A percentile compares a stretch with the other conserved stretches of the same genome.
Conservation (phyloP, 1,140 invertebrate species). For the Drosophila nigrodunni region DNA sequence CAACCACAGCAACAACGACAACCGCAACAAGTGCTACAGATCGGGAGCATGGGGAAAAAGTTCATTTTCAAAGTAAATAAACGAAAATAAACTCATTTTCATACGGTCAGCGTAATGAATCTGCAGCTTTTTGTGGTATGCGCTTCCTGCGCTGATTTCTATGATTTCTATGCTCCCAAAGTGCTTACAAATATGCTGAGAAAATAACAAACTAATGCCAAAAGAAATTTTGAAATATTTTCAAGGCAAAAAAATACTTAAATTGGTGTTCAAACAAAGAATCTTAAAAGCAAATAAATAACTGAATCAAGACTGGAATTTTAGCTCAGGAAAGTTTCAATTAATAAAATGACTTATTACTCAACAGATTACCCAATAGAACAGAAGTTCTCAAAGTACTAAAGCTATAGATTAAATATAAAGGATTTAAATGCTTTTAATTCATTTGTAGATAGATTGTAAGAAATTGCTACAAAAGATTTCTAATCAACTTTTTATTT, state of each 20-base stretch:
- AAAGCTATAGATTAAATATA: too few species aligned
- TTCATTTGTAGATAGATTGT: too few species aligned
- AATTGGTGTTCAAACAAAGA: neutral
- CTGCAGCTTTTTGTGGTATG: constrained; percentile 74
- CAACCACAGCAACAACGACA: constrained; percentile 4
- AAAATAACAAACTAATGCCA: constrained; percentile 40
- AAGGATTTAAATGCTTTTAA: too few species aligned
- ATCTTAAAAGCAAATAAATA: too few species aligned
- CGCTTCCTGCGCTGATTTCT: constrained; percentile 77
- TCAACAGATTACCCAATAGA: too few species aligned
- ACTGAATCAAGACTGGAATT: too few species aligned
- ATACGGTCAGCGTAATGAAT: constrained; percentile 72
- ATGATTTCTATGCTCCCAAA: constrained; percentile 1
- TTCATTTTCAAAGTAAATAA: constrained; percentile 77
- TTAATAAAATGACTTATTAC: too few species aligned
- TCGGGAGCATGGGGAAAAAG: constrained; percentile 58
- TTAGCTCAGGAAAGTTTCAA: too few species aligned
- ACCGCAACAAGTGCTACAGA: constrained; percentile 10
- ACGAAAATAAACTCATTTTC: constrained; percentile 78
- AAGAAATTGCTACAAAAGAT: too few species aligned
- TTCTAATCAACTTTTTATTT: too few species aligned
- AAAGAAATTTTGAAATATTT: constrained; percentile 22
- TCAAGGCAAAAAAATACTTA: neutral
- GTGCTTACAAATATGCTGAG: constrained; percentile 64
- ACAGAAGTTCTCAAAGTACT: too few species aligned